Evolutionary conservation across 2,888 invertebrate genomes (phyloP).

Genomic region (Pyrocoelia pectoralis): DNA sequence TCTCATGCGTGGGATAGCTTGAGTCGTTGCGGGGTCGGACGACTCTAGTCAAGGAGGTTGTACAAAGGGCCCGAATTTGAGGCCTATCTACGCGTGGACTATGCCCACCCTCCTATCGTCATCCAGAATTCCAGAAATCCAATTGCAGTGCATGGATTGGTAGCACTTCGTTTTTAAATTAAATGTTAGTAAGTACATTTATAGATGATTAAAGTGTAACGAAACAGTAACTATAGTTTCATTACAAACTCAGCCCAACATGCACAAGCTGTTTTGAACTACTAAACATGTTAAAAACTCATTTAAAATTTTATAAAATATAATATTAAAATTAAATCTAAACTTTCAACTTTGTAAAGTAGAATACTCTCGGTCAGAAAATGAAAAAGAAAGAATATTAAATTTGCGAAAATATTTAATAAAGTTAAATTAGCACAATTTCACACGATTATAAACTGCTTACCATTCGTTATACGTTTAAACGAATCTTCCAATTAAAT

Average conservation of each 20-base stretch:
- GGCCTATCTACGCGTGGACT: too few relatives aligned
- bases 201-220: too few relatives aligned
- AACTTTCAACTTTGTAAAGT: background rate
- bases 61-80: too few relatives aligned
- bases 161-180: too few relatives aligned
- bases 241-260: background rate
- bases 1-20: too few relatives aligned
- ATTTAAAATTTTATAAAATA: slow-evolving; percentile 1
- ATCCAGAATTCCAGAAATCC: too few relatives aligned
- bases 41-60: too few relatives aligned
- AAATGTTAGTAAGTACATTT: too few relatives aligned
- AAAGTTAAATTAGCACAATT: slow-evolving; percentile 5
- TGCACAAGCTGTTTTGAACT: background rate
- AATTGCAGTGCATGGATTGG: too few relatives aligned
- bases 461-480: background rate
- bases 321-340: slow-evolving; percentile 1
- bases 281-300: background rate
- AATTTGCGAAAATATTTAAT: slow-evolving; percentile 3
- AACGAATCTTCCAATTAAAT: background rate
- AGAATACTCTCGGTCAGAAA: background rate
- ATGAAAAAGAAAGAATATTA: background rate
- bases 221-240: background rate
- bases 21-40: too few relatives aligned
- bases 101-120: too few relatives aligned
- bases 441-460: background rate